Conservation (phyloP, 2,888 invertebrate genomes). For the Philereme transversata region DNA sequence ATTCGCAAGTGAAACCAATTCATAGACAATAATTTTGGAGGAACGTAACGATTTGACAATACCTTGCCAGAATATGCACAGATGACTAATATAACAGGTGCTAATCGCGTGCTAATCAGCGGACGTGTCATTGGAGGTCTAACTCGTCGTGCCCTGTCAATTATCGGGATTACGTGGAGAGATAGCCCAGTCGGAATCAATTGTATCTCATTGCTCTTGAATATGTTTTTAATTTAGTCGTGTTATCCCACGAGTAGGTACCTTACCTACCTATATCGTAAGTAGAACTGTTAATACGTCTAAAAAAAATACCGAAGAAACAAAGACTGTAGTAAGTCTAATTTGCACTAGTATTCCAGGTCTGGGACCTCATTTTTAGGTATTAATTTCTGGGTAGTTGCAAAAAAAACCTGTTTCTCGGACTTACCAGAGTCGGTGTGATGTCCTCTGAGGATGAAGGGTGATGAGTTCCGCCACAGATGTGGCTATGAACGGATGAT, state of each 20-base stretch:
- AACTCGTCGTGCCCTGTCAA: slow-evolving; percentile 49
- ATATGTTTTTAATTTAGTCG: no score
- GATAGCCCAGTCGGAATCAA: slow-evolving; percentile 9
- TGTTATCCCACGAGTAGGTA: no score
- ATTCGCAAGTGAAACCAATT: slow-evolving; percentile 1
- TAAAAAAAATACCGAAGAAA: no score
- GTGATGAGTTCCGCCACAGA: slow-evolving; percentile 72
- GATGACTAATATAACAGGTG: slow-evolving; percentile 38
- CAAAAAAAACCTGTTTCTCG: neutral
- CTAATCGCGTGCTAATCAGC: slow-evolving; percentile 42
- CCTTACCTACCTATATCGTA: no score
- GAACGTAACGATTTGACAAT: slow-evolving; percentile 6
- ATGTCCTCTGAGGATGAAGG: slow-evolving; percentile 56
- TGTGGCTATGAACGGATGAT: slow-evolving; percentile 75
- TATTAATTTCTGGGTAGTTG: neutral
- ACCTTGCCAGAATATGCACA: slow-evolving; percentile 34
- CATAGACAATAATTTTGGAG: slow-evolving; percentile 4
- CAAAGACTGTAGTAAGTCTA: no score
- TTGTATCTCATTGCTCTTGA: no score
- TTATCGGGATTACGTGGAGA: slow-evolving; percentile 42
- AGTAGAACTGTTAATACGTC: no score
- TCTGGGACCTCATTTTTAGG: no score
- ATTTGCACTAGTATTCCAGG: no score
- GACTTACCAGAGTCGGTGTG: slow-evolving; percentile 66
- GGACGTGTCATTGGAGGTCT: slow-evolving; percentile 36